phyloP scores from a whole-genome alignment of 2,888 invertebrate species.

The Athripsodes cinereus region DNA sequence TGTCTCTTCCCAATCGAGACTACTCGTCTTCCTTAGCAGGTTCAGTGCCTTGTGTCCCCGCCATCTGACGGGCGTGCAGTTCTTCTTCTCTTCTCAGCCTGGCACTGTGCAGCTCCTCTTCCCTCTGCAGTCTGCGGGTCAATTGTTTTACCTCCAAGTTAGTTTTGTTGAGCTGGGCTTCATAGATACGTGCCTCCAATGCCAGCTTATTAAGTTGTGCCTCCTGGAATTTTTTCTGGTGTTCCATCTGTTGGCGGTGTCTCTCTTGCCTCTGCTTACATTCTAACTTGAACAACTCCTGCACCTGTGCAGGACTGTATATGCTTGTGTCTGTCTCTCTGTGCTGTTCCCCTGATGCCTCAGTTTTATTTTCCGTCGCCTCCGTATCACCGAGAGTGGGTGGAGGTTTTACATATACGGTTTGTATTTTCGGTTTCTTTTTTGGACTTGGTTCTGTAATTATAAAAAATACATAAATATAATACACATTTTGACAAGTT shows the following conservation, averaged over 20 bases:
- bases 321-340: background rate
- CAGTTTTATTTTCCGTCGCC: background rate
- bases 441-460: background rate
- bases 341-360: background rate
- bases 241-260: slow-evolving; percentile 6
- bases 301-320: background rate
- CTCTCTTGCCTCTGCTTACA: slow-evolving; percentile 6
- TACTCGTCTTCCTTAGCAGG: too few relatives aligned
- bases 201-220: slow-evolving; percentile 15
- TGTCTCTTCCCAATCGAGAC: too few relatives aligned
- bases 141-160: slow-evolving; percentile 8
- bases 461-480: too few relatives aligned
- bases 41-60: too few relatives aligned
- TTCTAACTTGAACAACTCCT: slow-evolving; percentile 11
- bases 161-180: slow-evolving; percentile 11
- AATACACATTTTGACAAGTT: too few relatives aligned
- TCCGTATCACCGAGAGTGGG: background rate
- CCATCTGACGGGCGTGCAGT: background rate
- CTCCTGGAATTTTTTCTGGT: slow-evolving; percentile 8
- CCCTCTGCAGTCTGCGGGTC: slow-evolving; percentile 1
- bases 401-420: background rate
- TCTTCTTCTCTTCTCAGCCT: slow-evolving; percentile 9
- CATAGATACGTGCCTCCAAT: slow-evolving; percentile 9
- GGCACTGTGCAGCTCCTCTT: slow-evolving; percentile 7
- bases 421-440: background rate